Conservation (phyloP, 1,140 invertebrate genomes). For the Tenebrio molitor region DNA sequence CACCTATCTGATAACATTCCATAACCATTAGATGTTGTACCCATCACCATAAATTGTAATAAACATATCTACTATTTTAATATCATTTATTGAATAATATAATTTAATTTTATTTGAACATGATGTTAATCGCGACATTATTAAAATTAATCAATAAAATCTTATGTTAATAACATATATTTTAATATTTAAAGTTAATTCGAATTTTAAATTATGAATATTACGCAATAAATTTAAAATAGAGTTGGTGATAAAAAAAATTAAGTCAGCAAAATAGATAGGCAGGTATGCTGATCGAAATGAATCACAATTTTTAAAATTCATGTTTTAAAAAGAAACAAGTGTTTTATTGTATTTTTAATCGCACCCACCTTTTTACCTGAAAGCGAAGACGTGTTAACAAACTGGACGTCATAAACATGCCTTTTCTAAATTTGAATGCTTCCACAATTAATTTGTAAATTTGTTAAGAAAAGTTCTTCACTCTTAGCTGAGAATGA, state of each 20-base stretch:
- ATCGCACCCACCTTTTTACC: neutral
- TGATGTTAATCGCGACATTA: neutral
- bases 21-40: slow-evolving; percentile 2
- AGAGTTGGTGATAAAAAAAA: no score
- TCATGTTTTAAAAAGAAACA: no score
- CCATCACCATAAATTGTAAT: slow-evolving; percentile 14
- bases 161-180: neutral
- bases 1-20: neutral
- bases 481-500: neutral
- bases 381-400: slow-evolving; percentile 37
- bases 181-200: no score
- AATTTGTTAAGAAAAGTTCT: slow-evolving; percentile 21
- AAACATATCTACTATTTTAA: slow-evolving; percentile 13
- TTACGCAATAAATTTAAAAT: no score
- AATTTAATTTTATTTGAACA: neutral
- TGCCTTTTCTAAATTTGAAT: slow-evolving; percentile 30
- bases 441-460: slow-evolving; percentile 21
- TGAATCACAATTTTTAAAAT: no score
- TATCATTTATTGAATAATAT: neutral
- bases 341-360: no score
- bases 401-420: slow-evolving; percentile 30
- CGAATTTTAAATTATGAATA: no score
- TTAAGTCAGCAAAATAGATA: no score
- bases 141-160: slow-evolving; percentile 8
- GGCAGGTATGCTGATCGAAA: no score